Evolutionary conservation across 2,888 invertebrate genomes (phyloP).

Genomic region (Tryphoninae sp.): DNA sequence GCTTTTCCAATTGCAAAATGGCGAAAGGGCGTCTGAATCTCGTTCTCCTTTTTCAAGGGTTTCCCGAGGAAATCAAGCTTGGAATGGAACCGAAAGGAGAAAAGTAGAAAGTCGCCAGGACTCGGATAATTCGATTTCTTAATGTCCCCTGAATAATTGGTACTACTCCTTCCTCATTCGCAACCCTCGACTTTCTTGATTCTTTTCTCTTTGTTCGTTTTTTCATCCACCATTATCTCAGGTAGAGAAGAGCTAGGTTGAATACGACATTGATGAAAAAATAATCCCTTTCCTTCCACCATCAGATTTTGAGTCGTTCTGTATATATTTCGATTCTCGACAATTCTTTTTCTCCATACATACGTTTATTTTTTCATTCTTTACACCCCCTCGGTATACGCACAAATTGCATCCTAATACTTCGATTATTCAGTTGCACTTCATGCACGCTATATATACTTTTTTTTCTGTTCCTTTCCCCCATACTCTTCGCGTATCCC

Average conservation of each 20-base stretch:
- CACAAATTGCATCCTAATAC: slow-evolving; percentile 49
- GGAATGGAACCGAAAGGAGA: slow-evolving; percentile 8
- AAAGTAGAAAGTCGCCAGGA: slow-evolving; percentile 20
- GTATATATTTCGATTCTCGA: slow-evolving; percentile 24
- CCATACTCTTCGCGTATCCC: slow-evolving; percentile 12
- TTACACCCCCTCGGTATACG: slow-evolving; percentile 23
- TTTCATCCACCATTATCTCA: slow-evolving; percentile 4
- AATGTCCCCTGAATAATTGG: slow-evolving; percentile 66
- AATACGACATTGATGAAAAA: background rate
- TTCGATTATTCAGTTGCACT: slow-evolving; percentile 49
- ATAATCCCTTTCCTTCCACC: slow-evolving; percentile 20
- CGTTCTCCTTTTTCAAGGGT: background rate
- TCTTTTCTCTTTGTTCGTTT: background rate
- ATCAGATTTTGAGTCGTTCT: slow-evolving; percentile 28
- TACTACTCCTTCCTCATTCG: slow-evolving; percentile 4
- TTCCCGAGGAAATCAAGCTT: slow-evolving; percentile 25
- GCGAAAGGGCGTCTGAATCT: background rate
- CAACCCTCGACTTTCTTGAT: slow-evolving; percentile 23
- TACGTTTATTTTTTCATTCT: slow-evolving; percentile 8
- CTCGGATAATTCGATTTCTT: slow-evolving; percentile 66
- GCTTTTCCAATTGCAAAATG: slow-evolving; percentile 9
- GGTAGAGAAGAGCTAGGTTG: background rate
- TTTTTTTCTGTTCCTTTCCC: slow-evolving; percentile 21
- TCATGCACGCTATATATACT: slow-evolving; percentile 45
- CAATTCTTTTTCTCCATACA: slow-evolving; percentile 3